Conservation (phyloP, 2,113 vertebrate genomes). For the Syrrhaptes paradoxus region DNA sequence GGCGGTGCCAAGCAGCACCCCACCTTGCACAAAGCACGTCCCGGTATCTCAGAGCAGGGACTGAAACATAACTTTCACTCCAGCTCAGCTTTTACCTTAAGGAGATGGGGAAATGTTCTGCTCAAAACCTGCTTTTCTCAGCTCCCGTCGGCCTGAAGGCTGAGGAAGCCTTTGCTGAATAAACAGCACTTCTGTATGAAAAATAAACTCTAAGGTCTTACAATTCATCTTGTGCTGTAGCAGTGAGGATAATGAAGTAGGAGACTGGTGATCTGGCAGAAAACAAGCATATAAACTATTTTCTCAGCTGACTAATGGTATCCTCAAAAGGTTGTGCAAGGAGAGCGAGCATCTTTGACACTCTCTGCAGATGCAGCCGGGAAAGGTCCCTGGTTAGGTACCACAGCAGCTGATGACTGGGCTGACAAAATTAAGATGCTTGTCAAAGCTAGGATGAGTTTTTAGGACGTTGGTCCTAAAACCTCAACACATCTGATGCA, state of each 20-base stretch:
- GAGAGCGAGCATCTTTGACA: background rate
- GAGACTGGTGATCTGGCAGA: slow-evolving; percentile 3
- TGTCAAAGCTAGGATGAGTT: background rate
- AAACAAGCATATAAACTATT: background rate
- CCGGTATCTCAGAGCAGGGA: background rate
- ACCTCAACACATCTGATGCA: background rate
- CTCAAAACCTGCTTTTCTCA: background rate
- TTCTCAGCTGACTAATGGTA: slow-evolving; percentile 4
- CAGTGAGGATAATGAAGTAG: background rate
- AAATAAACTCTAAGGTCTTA: slow-evolving; percentile 5
- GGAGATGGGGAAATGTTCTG: background rate
- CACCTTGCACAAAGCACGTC: background rate
- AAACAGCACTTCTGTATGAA: slow-evolving; percentile 21
- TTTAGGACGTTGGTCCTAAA: background rate
- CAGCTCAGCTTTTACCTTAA: background rate
- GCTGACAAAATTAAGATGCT: background rate
- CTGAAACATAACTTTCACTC: background rate
- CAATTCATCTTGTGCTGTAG: background rate
- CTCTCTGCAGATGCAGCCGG: background rate
- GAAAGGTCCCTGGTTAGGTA: background rate
- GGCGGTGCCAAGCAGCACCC: background rate
- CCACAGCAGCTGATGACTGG: background rate
- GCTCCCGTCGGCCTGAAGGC: background rate
- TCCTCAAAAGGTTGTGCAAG: background rate
- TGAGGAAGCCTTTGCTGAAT: slow-evolving; percentile 13